These are phyloP conservation scores for Drosophila baimaii DNA, from an alignment of 1,140 invertebrate genomes.

Conservation along the genomic window DNA sequence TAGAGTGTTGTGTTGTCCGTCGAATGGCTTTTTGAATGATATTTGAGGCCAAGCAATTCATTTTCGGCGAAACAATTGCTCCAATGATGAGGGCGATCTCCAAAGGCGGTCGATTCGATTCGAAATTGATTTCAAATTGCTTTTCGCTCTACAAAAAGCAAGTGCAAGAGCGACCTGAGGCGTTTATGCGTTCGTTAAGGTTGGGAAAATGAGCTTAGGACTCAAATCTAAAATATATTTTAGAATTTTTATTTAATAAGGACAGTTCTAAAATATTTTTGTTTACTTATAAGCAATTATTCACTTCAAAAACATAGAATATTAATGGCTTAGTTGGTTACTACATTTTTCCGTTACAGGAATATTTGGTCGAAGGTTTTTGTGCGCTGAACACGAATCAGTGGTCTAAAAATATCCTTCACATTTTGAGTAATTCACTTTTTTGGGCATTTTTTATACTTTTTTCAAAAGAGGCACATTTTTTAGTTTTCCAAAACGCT, in stretches of 20 bases:
- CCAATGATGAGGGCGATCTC: conserved; percentile 49
- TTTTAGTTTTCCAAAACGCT: too few relatives aligned
- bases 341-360: too few relatives aligned
- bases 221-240: too few relatives aligned
- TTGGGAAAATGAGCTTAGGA: neutral
- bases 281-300: too few relatives aligned
- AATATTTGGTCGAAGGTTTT: too few relatives aligned
- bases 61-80: conserved; percentile 64
- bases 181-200: conserved; percentile 5
- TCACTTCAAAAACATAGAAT: too few relatives aligned
- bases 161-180: conserved; percentile 13
- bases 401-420: too few relatives aligned
- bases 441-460: too few relatives aligned
- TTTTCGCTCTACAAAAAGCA: conserved; percentile 36
- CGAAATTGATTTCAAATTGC: conserved; percentile 49
- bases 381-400: too few relatives aligned
- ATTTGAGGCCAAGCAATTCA: conserved; percentile 73
- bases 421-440: too few relatives aligned
- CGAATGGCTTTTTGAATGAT: conserved; percentile 40
- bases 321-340: too few relatives aligned
- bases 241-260: neutral
- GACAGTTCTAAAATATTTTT: neutral
- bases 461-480: too few relatives aligned
- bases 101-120: conserved; percentile 41
- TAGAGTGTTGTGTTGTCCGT: conserved; percentile 65